These are phyloP conservation scores for Odontocolon sp. DNA, from an alignment of 2,888 invertebrate species.

Conservation along the genomic window DNA sequence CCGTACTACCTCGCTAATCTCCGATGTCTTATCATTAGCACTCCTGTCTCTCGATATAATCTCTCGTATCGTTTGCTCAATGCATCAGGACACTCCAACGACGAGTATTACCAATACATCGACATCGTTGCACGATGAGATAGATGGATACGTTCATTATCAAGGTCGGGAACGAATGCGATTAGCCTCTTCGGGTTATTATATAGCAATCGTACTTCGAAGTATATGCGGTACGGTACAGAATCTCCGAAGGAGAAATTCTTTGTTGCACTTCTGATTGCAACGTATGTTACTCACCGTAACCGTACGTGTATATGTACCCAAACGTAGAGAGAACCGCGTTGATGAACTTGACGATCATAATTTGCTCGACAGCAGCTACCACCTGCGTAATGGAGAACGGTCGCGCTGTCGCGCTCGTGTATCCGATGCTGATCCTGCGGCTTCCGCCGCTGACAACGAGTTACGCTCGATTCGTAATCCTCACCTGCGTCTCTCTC, in stretches of 20 bases:
- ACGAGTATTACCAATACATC: neutral
- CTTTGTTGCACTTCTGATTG: conserved; percentile 9
- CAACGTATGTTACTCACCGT: conserved; percentile 22
- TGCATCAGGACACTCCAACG: neutral
- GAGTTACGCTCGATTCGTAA: conserved; percentile 41
- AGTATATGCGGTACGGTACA: conserved; percentile 1
- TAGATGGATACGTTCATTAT: neutral
- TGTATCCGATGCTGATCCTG: conserved; percentile 35
- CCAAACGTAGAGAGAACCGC: conserved; percentile 36
- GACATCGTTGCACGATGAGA: neutral
- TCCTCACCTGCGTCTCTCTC: conserved; percentile 45
- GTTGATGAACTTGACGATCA: conserved; percentile 63
- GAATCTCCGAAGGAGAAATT: conserved; percentile 18
- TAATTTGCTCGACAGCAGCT: conserved; percentile 64
- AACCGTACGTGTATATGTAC: conserved; percentile 12
- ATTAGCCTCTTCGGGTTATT: neutral
- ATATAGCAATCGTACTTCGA: conserved; percentile 1
- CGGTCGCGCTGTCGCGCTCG: conserved; percentile 32
- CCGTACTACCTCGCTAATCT: too few species aligned
- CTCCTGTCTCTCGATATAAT: neutral
- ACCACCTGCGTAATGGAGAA: conserved; percentile 60
- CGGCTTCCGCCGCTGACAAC: conserved; percentile 19
- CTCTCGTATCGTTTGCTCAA: conserved; percentile 9
- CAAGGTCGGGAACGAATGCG: conserved; percentile 1
- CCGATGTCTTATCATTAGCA: conserved; percentile 10